Percentiles rank a stretch among this genome's conserved stretches.
These are phyloP conservation scores for Gadopsis bispinosus DNA, from an alignment of 2,797 vertebrate genomes.

Conservation along the genomic window DNA sequence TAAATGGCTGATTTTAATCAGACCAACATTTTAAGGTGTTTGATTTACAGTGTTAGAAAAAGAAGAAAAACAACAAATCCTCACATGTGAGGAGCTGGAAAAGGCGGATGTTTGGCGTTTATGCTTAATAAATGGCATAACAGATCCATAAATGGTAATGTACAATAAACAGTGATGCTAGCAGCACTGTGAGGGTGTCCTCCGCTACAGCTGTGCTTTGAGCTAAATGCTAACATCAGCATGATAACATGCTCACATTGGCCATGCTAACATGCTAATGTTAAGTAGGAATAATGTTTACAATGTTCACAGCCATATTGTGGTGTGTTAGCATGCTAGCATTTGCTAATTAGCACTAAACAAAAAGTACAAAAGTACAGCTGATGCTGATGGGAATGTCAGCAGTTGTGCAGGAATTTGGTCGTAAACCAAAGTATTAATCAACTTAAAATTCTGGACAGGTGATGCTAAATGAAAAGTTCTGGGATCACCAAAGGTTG, in stretches of 20 bases:
- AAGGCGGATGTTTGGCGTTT: neutral
- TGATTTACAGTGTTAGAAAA: neutral
- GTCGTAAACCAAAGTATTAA: neutral
- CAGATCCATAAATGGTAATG: neutral
- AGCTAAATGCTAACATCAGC: neutral
- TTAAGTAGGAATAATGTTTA: neutral
- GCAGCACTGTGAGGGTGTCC: neutral
- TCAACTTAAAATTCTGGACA: neutral
- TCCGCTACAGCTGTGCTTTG: neutral
- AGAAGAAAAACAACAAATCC: neutral
- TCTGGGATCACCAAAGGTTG: neutral
- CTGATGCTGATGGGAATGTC: neutral
- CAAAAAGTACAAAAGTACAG: neutral
- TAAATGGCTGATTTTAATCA: neutral
- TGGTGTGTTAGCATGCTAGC: neutral
- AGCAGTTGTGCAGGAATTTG: neutral
- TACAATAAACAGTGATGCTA: neutral
- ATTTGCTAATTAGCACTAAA: neutral
- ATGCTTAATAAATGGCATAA: slow-evolving; percentile 1
- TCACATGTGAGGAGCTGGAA: neutral
- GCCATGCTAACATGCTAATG: neutral
- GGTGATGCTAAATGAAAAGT: neutral
- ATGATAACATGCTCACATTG: neutral
- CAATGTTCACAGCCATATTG: neutral
- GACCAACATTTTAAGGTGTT: neutral